Base-by-base conservation (phyloP, 2,797 vertebrate genomes). In the Amphiprion clarkii region DNA sequence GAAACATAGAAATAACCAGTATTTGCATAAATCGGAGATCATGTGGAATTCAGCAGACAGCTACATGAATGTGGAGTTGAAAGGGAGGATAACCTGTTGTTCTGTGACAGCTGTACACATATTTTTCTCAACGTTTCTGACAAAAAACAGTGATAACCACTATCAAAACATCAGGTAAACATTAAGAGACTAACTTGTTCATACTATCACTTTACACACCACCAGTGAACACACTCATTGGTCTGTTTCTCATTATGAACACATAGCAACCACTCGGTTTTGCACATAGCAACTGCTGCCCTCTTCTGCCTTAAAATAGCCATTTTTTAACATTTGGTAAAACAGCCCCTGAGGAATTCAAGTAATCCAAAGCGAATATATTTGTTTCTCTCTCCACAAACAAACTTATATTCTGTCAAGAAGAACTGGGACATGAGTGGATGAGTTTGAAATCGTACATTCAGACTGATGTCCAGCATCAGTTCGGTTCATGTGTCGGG, bases 401-500 rank as follows among this genome's bases (percentile, higher is more conserved):
- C 42, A 58, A 74, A 69, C 59, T 48, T 7, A 48, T 16, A 40
- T 21, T 19, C 7, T 5, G 8, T 67, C 9, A 39, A 10, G 40
- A 40, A 52, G 1, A 66, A 56, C 17, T 3, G 2, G 21, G 14
- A 31, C 39, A 48, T 57, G 44, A 12, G 51, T 66, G 31, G 31
- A 36, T 36, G 8, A 36, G 10, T 11, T 10, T 58, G 77, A 67
- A 27, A 44, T 73, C 71, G 63, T 62, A 61, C 5, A 42, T 27
- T 36, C 54, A 71, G 75, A 62, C 67, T 25, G 57, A 54, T 42
- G 55, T 74, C 42, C 39, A 48, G 66, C 58, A 36, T 46, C 17
- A 48, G 67, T 76, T 78, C 64, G 67, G 84, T 71, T 3, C 36
- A 39, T 75, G 69, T 80, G 75, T 62, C 51, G 33, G 56, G 58